Conservation (phyloP, 2,797 vertebrate species). For the Labeo calbasu region DNA sequence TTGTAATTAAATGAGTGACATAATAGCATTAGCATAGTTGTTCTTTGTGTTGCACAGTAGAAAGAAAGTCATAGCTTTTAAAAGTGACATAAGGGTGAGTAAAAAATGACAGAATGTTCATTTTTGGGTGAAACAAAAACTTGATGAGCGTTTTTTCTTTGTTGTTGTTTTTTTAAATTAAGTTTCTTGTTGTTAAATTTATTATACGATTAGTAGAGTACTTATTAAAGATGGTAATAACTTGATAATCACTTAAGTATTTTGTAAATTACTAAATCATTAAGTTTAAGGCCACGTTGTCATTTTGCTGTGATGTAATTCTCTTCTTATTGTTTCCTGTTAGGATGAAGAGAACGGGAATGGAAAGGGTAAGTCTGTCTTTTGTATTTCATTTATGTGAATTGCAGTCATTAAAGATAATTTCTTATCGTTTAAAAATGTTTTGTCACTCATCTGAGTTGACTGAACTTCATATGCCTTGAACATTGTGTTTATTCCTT, state of each 20-base stretch:
- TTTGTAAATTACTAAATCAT: not conserved
- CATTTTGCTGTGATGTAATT: conserved; percentile 19
- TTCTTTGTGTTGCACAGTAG: not conserved
- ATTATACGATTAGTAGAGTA: not conserved
- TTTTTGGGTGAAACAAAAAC: not conserved
- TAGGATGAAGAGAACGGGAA: conserved; percentile 66
- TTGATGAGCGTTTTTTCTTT: not conserved
- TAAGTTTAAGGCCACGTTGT: not conserved
- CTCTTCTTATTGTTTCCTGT: conserved; percentile 20
- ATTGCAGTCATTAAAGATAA: not conserved
- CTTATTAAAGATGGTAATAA: not conserved
- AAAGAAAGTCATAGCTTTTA: not conserved
- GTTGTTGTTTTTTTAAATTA: no score
- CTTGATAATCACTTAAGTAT: not conserved
- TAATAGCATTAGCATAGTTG: not conserved
- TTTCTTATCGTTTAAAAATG: not conserved
- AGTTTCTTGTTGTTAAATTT: not conserved
- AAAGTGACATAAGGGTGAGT: not conserved
- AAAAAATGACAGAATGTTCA: not conserved
- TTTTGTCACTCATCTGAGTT: not conserved
- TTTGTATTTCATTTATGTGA: conserved; percentile 16
- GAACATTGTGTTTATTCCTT: not conserved
- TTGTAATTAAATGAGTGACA: not conserved
- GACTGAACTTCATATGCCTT: not conserved
- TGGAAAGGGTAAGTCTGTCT: conserved; percentile 56